Evolutionary conservation across 1,140 invertebrate genomes (phyloP), one percentile per base, ranked within the genome.

Genomic region (Matsumurasca onukii): DNA sequence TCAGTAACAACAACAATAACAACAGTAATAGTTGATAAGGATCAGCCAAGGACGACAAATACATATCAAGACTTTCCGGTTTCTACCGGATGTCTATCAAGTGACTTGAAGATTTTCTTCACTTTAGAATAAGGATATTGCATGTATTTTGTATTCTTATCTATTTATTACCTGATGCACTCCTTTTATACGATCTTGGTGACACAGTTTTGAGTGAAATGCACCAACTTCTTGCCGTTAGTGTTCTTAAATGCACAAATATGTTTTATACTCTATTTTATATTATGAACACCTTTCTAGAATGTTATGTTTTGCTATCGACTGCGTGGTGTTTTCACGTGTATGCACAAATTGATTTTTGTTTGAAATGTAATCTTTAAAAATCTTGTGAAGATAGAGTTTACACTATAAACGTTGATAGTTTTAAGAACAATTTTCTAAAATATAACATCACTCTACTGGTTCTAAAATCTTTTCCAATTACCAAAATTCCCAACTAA

Each of bases 131-230:
- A 59, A 27, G 30, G 13, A 59, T 27, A 59, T 29, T 59, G 55
- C 55, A 59, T 59, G 55, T 59, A 59, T 59, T 59, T 59, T 59
- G 55, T 59, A 59, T 59, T 24, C 55, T 59, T 59, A 59, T 59
- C 55, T 59, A 59, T 5, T 2, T 29, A 59, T 52, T 24, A 52
- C 34, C 34, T 39, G 34, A 9, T 29, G 55, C 55, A 59, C 55
- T 9, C 22, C 24, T 59, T 59, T 59, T 59, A 59, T 59, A 59
- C 15, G 12, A 27, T 27, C 9, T n/a, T 59, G 2, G 3, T 27
- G 15, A 13, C 20, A 59, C 24, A 20, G n/a, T 51, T n/a, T 5
- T 51, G 24, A 51, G n/a, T 12, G 55, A 5, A 22, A 9, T 9
- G 55, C 55, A 59, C 55, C 3, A 29, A 59, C 30, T 12, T 27